Percentiles rank a stretch among this genome's conserved stretches.
Evolutionary conservation across 2,113 vertebrate genomes (phyloP).

Genomic region (Miniopterus natalensis): DNA sequence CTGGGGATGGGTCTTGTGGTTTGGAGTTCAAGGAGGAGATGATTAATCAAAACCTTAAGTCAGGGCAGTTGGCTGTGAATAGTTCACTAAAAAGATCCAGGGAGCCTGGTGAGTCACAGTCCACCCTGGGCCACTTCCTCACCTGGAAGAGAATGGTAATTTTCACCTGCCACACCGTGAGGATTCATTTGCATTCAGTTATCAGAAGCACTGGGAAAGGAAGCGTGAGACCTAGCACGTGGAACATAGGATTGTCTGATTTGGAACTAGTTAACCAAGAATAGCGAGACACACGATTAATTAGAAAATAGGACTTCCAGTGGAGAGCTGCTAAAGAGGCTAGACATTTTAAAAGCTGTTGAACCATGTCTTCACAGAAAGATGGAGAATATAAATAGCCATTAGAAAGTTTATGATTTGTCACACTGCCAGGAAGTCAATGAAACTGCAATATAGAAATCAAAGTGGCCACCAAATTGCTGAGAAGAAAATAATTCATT

Average conservation of each 20-base stretch:
- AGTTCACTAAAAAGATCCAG: conserved; percentile 47
- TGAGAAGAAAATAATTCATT: background rate
- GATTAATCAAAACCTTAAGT: background rate
- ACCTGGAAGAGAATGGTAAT: conserved; percentile 53
- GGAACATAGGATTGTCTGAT: background rate
- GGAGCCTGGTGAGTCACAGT: conserved; percentile 45
- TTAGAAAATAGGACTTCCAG: background rate
- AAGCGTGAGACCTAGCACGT: background rate
- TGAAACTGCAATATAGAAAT: background rate
- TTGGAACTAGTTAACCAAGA: conserved; percentile 2
- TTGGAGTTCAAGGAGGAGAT: background rate
- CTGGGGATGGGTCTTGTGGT: background rate
- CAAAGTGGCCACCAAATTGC: background rate
- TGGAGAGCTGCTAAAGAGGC: background rate
- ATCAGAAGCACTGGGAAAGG: background rate
- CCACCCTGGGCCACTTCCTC: conserved; percentile 46
- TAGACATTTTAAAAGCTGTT: background rate
- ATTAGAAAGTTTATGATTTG: background rate
- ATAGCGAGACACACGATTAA: background rate
- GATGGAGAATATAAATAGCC: background rate
- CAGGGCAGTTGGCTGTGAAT: background rate
- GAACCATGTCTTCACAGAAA: conserved; percentile 4
- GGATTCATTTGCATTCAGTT: conserved; percentile 53
- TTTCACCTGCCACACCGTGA: conserved; percentile 48
- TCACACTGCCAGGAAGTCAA: background rate